Evolutionary conservation across 2,113 vertebrate species (phyloP).

Genomic region (Prolemur simus): DNA sequence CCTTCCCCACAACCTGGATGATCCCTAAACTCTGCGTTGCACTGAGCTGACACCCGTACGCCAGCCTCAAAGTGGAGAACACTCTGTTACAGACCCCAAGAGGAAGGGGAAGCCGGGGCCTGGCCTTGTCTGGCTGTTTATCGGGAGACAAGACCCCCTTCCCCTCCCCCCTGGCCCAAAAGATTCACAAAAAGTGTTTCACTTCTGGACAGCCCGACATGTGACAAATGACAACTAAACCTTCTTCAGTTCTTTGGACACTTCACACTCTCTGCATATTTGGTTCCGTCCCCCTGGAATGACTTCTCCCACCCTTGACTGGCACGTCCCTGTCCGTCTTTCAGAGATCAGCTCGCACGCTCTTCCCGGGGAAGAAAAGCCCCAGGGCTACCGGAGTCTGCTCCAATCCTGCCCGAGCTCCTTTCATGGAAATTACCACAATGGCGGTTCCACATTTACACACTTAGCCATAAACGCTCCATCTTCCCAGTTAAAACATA

Average conservation of each 20-base stretch:
- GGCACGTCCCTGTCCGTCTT: not conserved
- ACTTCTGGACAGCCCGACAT: not conserved
- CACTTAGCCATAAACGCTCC: accelerated
- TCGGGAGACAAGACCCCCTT: accelerated
- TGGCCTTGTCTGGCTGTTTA: not conserved
- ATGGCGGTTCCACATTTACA: accelerated
- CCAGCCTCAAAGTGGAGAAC: accelerated
- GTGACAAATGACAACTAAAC: not conserved
- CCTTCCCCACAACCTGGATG: accelerated
- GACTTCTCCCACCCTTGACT: not conserved
- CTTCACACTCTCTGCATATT: accelerated
- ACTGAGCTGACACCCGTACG: no score
- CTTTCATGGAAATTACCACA: accelerated
- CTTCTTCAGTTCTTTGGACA: not conserved
- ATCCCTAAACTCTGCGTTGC: accelerated
- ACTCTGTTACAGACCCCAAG: not conserved
- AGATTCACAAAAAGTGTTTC: not conserved
- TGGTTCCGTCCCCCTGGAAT: accelerated
- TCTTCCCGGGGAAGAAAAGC: not conserved
- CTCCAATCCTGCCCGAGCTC: accelerated
- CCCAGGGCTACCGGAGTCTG: accelerated
- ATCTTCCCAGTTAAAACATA: not conserved
- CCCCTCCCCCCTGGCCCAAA: accelerated
- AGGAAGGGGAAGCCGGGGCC: not conserved
- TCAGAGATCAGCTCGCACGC: no score